Evolutionary conservation across 1,140 invertebrate genomes (phyloP), one percentile per base, ranked within the genome.

Genomic region (Drosophila orosa): DNA sequence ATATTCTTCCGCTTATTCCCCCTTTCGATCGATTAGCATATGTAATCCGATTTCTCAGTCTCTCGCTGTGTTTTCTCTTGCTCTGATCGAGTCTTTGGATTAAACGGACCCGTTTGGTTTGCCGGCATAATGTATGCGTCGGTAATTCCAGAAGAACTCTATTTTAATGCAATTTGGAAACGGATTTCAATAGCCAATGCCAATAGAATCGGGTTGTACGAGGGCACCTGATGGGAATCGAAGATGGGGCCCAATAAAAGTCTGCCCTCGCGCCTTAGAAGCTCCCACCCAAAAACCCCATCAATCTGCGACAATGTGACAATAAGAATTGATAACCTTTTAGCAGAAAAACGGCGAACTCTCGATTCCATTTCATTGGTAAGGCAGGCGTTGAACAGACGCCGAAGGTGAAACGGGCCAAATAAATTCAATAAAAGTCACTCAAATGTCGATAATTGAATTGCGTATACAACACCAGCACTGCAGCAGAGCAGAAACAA

Each of bases 381-480:
- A 22, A 27, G 40, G 19, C 35, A 12, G 19, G 15, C 24, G 29
- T 40, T 59, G 0, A 22, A 29, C 17, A 65, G 35, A 25, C 40
- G 55, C 48, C 27, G 54, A 40, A 52, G 57, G 44, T 29, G 62
- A 60, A 62, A 60, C 63, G 50, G n/a, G 31, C 42, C 45, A 79
- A 69, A 87, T 82, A 82, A 81, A 86, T 86, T 81, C 56, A 79
- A 76, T 86, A 76, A 81, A 86, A 76, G 62, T 63, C 82, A 86
- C 63, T 86, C 66, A 82, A 86, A 67, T 74, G 83, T 76, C 83
- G 73, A 86, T 79, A 82, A 76, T 78, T 80, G 45, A 85, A 84
- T 78, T 78, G 74, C 81, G 52, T 79, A 40, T 47, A 59, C 59
- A 54, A 62, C 24, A 62, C 40, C 45, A 67, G 31, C 54, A 33